phyloP scores from a whole-genome alignment of 2,888 invertebrate species.

The Helicoverpa assulta region DNA sequence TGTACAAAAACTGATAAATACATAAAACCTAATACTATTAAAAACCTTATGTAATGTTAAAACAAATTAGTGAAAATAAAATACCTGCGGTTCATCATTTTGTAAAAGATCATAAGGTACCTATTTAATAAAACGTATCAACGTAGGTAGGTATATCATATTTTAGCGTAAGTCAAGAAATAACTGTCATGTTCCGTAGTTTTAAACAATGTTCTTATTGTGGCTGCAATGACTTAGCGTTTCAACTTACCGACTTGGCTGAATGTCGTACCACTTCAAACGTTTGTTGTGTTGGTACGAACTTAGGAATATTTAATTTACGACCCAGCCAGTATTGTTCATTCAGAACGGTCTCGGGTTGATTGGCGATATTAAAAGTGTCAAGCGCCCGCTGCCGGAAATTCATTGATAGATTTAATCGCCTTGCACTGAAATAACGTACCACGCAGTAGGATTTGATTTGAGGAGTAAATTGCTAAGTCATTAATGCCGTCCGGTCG shows the following conservation, averaged over 20 bases:
- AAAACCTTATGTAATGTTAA: too few relatives aligned
- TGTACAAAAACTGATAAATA: too few relatives aligned
- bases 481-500: slow-evolving; percentile 89
- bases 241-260: slow-evolving; percentile 63
- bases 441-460: slow-evolving; percentile 82
- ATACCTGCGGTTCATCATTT: too few relatives aligned
- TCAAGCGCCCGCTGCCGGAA: slow-evolving; percentile 87
- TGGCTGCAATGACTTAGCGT: slow-evolving; percentile 48
- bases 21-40: too few relatives aligned
- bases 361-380: slow-evolving; percentile 89
- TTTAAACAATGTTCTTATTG: slow-evolving; percentile 60
- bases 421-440: slow-evolving; percentile 85
- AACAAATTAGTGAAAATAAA: too few relatives aligned
- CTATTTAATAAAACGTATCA: too few relatives aligned
- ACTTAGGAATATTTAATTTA: slow-evolving; percentile 85
- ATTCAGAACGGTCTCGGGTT: slow-evolving; percentile 84
- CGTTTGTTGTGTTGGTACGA: slow-evolving; percentile 73
- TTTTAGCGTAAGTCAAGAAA: slow-evolving; percentile 2
- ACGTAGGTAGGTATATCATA: not conserved
- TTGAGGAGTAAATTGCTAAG: slow-evolving; percentile 86
- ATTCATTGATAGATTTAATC: slow-evolving; percentile 90
- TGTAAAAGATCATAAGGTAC: too few relatives aligned
- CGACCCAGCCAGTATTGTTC: slow-evolving; percentile 86
- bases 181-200: slow-evolving; percentile 28
- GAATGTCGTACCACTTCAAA: slow-evolving; percentile 62